Base-by-base conservation (phyloP, 2,797 vertebrate genomes). In the Lycodopsis pacificus region DNA sequence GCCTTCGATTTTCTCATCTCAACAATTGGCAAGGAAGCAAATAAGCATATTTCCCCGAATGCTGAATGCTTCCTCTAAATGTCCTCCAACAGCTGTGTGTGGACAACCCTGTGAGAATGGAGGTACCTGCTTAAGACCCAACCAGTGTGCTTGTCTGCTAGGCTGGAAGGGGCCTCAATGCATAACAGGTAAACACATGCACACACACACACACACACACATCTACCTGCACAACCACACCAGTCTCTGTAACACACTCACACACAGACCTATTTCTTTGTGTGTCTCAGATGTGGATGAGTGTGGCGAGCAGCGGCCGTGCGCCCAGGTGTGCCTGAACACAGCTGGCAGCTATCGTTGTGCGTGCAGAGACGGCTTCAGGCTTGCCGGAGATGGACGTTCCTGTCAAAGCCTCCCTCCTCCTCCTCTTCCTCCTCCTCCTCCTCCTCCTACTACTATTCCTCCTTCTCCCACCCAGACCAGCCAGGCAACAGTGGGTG, bases 121-220 rank as follows among this genome's bases (percentile, higher is more conserved):
- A 0, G 97, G 97, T 27, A 94, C 86, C 42, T 99, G 98, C 11
- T 1, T 91, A 9, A 92, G 91, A 84, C 96, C 96, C 0, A 93
- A 96, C 74, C 93, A 85, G 71, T 99, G 97, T 12, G 65, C 73
- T 2, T 99, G 98, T 85, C 92, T 80, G 0, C 69, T 79, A 0
- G 97, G 97, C 46, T 99, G 98, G 98, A 95, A 0, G 0, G 97
- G 97, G 0, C 46, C 0, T 25, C 88, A 83, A 42, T 99, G 97
- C 84, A 96, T 97, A 88, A 96, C 90, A 94, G 98, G 97, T 99
- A 64, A 27, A 17, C n/a, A 14, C 36, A n/a, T 11, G 27, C 44
- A 73, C 51, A 66, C 44, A 59, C 69, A 58, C 72, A 76, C 30
- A 48, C 25, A 17, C n/a, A 68, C 54, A 58, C 72, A 76, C 30